These are phyloP conservation scores for Erebia ligea DNA, from an alignment of 2,888 invertebrate genomes.

Conservation along the genomic window DNA sequence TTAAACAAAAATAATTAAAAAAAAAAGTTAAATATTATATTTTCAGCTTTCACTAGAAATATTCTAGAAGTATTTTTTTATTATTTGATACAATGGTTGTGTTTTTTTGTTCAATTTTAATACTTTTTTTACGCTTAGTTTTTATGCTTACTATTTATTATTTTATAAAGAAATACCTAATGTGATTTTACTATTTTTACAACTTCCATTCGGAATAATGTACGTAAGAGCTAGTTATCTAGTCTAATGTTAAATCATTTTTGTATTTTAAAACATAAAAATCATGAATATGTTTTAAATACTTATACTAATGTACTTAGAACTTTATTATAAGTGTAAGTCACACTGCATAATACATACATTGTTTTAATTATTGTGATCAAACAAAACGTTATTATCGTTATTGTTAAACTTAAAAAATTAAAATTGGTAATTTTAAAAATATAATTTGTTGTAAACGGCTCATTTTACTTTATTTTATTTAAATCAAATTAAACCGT, in stretches of 20 bases:
- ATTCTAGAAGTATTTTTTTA: not conserved
- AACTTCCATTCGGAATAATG: not conserved
- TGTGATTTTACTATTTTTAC: not conserved
- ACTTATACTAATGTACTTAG: not conserved
- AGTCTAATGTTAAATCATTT: not conserved
- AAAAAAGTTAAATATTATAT: no score
- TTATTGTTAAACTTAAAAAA: no score
- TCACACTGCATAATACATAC: no score
- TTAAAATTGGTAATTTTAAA: no score
- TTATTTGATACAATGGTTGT: constrained; percentile 1
- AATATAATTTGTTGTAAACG: no score
- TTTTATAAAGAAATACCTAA: not conserved
- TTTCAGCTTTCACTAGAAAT: no score
- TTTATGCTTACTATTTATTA: not conserved
- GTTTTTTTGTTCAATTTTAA: not conserved
- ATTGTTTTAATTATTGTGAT: no score
- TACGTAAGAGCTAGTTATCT: not conserved
- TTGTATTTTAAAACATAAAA: not conserved
- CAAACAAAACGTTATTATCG: no score
- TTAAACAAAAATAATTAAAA: no score
- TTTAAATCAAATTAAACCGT: not conserved
- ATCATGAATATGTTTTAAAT: not conserved
- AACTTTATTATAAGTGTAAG: no score
- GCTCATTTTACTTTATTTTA: no score
- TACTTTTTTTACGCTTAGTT: not conserved